phyloP scores from a whole-genome alignment of 2,888 invertebrate genomes.

The Melikaiella ostensackeni region DNA sequence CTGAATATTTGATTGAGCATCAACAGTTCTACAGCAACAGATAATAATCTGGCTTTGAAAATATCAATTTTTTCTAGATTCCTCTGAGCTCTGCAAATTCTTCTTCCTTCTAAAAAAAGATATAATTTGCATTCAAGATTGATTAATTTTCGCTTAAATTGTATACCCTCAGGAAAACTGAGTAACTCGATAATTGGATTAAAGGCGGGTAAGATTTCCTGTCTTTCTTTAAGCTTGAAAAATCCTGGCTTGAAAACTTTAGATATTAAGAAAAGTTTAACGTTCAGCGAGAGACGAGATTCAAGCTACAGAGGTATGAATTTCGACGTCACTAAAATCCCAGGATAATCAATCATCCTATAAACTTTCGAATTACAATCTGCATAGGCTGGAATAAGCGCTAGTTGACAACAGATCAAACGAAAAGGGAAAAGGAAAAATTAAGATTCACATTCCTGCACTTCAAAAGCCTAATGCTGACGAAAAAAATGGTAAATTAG shows the following conservation, averaged over 20 bases:
- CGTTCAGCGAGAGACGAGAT: background rate
- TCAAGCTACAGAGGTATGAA: background rate
- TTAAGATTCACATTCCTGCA: background rate
- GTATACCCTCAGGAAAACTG: background rate
- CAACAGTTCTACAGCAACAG: too few relatives aligned
- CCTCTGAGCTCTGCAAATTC: background rate
- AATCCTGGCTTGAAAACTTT: slow-evolving; percentile 5
- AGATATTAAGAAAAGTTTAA: slow-evolving; percentile 14
- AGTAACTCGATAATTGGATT: background rate
- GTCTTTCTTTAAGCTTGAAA: background rate
- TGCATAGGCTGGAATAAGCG: background rate
- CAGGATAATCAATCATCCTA: slow-evolving; percentile 2
- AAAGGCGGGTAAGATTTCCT: background rate
- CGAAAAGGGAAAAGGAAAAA: background rate
- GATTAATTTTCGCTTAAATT: background rate
- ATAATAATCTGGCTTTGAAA: too few relatives aligned
- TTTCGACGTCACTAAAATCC: slow-evolving; percentile 2
- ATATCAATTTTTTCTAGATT: too few relatives aligned
- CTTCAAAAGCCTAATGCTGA: background rate
- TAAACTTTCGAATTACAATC: background rate
- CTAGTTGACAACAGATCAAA: background rate
- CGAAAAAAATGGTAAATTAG: background rate
- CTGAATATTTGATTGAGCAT: too few relatives aligned
- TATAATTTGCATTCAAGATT: background rate
- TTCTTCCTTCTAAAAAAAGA: background rate